These are phyloP conservation scores for Drosophila anomalata DNA, from an alignment of 2,888 invertebrate species.

Conservation along the genomic window DNA sequence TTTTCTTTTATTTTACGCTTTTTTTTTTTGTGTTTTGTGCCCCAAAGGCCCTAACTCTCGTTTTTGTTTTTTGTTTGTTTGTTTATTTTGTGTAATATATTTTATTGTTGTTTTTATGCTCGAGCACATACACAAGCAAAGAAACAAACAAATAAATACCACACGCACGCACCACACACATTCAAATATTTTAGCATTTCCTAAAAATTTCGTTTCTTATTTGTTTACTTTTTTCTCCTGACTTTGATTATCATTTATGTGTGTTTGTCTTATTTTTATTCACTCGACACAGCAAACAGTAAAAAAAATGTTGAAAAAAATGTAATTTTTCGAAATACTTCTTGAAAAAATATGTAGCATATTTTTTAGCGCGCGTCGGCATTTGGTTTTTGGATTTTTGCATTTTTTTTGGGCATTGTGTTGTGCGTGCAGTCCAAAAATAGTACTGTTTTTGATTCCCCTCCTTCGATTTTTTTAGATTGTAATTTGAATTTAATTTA, in stretches of 20 bases:
- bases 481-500: neutral
- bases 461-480: neutral
- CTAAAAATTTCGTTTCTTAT: conserved; percentile 3
- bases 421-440: neutral
- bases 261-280: conserved; percentile 9
- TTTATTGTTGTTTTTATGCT: conserved; percentile 43
- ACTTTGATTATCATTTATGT: conserved; percentile 16
- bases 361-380: conserved; percentile 39
- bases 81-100: conserved; percentile 35
- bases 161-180: conserved; percentile 9
- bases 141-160: conserved; percentile 22
- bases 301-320: conserved; percentile 25
- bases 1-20: conserved; percentile 7
- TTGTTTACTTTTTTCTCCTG: conserved; percentile 15
- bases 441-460: neutral
- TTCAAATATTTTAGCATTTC: neutral
- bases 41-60: neutral
- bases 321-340: neutral
- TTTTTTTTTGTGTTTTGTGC: conserved; percentile 5
- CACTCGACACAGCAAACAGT: conserved; percentile 18
- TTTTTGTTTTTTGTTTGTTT: conserved; percentile 17
- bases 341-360: conserved; percentile 1
- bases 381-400: conserved; percentile 6
- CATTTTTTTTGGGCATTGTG: neutral
- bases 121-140: conserved; percentile 11